These are phyloP conservation scores for Bradypus variegatus DNA, from an alignment of 2,797 vertebrate genomes.

Conservation along the genomic window DNA sequence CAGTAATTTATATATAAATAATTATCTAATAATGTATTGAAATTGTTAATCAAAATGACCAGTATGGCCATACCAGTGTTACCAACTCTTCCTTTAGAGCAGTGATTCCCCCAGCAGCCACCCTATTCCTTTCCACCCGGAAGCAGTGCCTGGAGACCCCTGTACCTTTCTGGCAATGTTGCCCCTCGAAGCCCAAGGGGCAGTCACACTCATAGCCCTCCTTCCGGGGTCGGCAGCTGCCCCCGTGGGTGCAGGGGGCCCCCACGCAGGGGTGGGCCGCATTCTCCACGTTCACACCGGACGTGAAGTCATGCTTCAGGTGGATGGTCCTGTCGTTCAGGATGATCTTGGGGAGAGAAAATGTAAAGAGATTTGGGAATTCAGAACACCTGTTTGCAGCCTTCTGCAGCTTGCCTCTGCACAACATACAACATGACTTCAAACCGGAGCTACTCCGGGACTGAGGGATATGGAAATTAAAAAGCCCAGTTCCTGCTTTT, in stretches of 20 bases:
- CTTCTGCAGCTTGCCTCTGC: background rate
- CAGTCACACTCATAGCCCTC: constrained; percentile 95
- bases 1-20: background rate
- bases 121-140: background rate
- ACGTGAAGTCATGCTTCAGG: constrained; percentile 77
- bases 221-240: constrained; percentile 88
- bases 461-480: accelerated
- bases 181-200: constrained; percentile 89
- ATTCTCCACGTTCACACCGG: constrained; percentile 88
- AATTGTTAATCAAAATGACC: background rate
- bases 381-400: background rate
- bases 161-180: constrained; percentile 94
- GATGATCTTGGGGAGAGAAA: constrained; percentile 75
- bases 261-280: constrained; percentile 85
- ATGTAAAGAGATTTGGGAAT: background rate
- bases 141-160: no score
- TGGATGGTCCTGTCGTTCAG: constrained; percentile 88
- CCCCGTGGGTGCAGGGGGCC: constrained; percentile 87
- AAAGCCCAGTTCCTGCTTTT: background rate
- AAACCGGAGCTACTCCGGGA: accelerated
- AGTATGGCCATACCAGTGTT: accelerated
- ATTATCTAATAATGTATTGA: background rate
- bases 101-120: no score
- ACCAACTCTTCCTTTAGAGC: background rate
- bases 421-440: background rate